phyloP scores from a whole-genome alignment of 2,113 vertebrate genomes.

The Spermophilus dauricus region DNA sequence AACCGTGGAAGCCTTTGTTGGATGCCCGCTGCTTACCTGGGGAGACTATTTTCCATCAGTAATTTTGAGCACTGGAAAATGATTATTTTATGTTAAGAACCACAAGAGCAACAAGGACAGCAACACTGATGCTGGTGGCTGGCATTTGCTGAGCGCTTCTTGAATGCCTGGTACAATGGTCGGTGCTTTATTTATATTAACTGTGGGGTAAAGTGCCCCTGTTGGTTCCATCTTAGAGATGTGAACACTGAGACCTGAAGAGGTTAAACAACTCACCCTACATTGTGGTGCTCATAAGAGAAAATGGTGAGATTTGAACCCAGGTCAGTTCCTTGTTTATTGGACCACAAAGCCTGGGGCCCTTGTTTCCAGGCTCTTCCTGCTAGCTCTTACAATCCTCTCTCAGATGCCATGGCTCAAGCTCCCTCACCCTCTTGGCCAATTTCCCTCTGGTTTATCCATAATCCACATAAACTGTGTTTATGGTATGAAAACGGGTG shows the following conservation, averaged over 20 bases:
- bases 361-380: background rate
- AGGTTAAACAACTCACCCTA: background rate
- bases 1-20: background rate
- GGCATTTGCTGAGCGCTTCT: background rate
- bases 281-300: background rate
- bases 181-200: background rate
- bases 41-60: background rate
- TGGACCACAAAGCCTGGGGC: background rate
- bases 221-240: background rate
- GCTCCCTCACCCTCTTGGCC: background rate
- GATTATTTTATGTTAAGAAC: background rate
- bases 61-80: slow-evolving; percentile 20
- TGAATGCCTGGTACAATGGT: background rate
- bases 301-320: background rate
- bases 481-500: background rate
- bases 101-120: background rate
- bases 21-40: background rate
- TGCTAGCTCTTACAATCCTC: background rate
- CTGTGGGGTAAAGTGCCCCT: background rate
- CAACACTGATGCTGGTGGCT: background rate
- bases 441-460: background rate
- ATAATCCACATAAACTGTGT: background rate
- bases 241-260: background rate
- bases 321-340: background rate
- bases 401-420: background rate